Evolutionary conservation across 2,888 invertebrate genomes (phyloP).

Genomic region (Venusia cambrica): DNA sequence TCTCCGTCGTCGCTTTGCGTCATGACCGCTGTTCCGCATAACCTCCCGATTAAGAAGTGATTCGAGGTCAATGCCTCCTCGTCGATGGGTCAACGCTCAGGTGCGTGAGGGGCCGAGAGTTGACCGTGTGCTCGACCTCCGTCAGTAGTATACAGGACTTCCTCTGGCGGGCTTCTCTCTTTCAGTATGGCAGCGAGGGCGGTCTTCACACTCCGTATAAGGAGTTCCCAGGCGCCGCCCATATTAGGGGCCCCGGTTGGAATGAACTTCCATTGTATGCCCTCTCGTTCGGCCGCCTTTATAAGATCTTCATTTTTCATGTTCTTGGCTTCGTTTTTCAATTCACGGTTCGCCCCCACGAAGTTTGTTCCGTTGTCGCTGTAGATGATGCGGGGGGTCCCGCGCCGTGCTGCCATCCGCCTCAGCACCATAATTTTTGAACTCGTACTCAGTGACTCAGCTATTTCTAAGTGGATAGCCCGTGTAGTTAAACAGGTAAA

Average conservation of each 20-base stretch:
- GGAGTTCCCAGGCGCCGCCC: too few species aligned
- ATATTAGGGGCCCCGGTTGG: conserved; percentile 17
- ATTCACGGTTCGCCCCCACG: conserved; percentile 19
- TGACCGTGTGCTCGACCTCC: conserved; percentile 17
- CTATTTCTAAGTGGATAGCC: conserved; percentile 10
- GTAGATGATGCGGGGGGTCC: conserved; percentile 22
- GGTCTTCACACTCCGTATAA: conserved; percentile 19
- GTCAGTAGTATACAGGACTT: conserved; percentile 14
- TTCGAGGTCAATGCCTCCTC: conserved; percentile 13
- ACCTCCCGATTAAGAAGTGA: conserved; percentile 9
- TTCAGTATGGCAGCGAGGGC: conserved; percentile 9
- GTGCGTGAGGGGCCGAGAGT: conserved; percentile 15
- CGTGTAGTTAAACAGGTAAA: conserved; percentile 31
- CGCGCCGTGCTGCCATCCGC: conserved; percentile 26
- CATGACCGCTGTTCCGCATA: background rate
- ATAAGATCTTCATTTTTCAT: too few species aligned
- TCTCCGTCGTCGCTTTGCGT: background rate
- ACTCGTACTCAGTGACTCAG: conserved; percentile 8
- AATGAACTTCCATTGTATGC: conserved; percentile 19
- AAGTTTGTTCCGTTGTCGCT: conserved; percentile 32
- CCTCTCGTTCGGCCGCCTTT: too few species aligned
- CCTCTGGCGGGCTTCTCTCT: conserved; percentile 17
- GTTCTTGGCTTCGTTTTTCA: conserved; percentile 13
- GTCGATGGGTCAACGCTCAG: too few species aligned
- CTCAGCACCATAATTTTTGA: conserved; percentile 28